Conservation (phyloP, 2,113 vertebrate species). For the Callipepla californica region DNA sequence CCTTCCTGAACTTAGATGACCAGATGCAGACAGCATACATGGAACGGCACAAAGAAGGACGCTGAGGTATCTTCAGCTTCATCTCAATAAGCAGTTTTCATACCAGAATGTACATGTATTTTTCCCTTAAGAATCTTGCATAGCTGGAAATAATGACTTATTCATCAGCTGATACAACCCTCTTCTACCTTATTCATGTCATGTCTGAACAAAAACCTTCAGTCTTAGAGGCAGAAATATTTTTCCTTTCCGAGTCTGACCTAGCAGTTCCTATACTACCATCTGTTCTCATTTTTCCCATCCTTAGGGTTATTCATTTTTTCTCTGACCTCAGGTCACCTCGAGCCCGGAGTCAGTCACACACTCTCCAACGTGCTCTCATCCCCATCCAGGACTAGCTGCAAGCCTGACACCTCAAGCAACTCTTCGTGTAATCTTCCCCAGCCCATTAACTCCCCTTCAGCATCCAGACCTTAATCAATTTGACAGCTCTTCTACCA, state of each 20-base stretch:
- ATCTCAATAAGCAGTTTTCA: neutral
- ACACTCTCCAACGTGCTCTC: neutral
- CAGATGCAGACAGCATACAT: rapidly evolving
- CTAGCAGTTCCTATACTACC: neutral
- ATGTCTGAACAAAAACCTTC: neutral
- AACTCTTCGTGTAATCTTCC: neutral
- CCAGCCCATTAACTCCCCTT: neutral
- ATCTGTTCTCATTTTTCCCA: neutral
- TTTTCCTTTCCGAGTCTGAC: neutral
- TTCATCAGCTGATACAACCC: neutral
- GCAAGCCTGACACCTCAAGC: neutral
- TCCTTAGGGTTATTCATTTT: neutral
- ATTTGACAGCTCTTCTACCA: neutral
- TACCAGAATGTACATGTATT: neutral
- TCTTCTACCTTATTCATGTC: neutral
- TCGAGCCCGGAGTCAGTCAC: neutral
- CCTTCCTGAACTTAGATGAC: neutral
- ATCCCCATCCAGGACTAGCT: neutral
- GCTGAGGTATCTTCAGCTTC: neutral
- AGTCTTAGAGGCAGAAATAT: neutral
- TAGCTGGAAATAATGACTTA: neutral
- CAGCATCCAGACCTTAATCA: neutral
- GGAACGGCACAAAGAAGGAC: neutral
- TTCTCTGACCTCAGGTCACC: neutral
- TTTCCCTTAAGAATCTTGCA: neutral